A percentile compares a stretch with the other conserved stretches of the same genome.
Conservation (phyloP, 2,888 invertebrate species). For the Masnerella sp. region DNA sequence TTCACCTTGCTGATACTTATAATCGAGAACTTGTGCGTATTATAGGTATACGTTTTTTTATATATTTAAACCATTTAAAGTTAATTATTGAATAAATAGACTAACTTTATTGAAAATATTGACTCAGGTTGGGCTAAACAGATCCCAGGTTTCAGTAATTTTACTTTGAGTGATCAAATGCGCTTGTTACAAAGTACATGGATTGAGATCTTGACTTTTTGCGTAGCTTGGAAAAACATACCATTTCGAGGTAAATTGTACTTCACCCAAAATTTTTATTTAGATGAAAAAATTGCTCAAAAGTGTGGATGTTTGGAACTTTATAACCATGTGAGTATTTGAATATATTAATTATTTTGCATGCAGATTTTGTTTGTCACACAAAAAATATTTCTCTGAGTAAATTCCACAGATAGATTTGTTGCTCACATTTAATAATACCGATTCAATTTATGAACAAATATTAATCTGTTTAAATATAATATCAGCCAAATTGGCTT, state of each 20-base stretch:
- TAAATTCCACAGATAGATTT: no score
- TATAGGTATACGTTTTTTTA: slow-evolving; percentile 81
- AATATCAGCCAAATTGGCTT: no score
- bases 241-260: slow-evolving; percentile 83
- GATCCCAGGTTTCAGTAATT: slow-evolving; percentile 95
- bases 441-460: no score
- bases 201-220: slow-evolving; percentile 95
- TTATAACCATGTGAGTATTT: slow-evolving; percentile 41
- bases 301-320: slow-evolving; percentile 79
- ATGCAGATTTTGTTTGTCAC: background rate
- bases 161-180: slow-evolving; percentile 97
- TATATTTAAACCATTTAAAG: no score
- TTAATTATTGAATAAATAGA: no score
- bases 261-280: slow-evolving; percentile 89
- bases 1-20: slow-evolving; percentile 92
- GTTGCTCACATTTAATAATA: no score
- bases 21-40: slow-evolving; percentile 95
- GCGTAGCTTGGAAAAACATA: slow-evolving; percentile 92
- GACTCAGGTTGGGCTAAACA: slow-evolving; percentile 93
- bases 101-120: no score
- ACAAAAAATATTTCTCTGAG: no score
- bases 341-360: no score
- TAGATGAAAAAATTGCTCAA: slow-evolving; percentile 91
- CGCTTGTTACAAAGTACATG: slow-evolving; percentile 93
- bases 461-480: background rate